Conservation (phyloP, 2,113 vertebrate species). For the Pachyramphus minor region DNA sequence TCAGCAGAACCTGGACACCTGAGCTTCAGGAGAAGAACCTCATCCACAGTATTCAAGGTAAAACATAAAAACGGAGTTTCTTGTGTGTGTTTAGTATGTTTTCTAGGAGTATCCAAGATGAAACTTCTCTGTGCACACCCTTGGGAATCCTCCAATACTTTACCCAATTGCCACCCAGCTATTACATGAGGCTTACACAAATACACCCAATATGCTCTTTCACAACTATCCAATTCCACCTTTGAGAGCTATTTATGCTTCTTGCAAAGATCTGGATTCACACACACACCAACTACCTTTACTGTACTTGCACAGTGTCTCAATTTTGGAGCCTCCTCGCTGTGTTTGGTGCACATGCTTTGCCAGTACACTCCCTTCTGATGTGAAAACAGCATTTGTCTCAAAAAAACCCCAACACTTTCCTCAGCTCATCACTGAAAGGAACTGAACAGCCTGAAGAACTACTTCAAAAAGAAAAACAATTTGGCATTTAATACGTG, state of each 20-base stretch:
- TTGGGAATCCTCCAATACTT: background rate
- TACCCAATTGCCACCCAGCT: background rate
- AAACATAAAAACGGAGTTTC: background rate
- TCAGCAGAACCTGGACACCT: background rate
- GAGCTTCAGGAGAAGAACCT: background rate
- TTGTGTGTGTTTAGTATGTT: accelerated
- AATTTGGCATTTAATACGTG: background rate
- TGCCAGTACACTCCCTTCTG: background rate
- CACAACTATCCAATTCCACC: background rate
- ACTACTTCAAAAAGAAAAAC: background rate
- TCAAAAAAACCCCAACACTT: background rate
- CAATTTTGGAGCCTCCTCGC: background rate
- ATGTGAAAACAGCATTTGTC: background rate
- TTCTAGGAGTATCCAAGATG: background rate
- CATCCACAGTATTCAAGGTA: background rate
- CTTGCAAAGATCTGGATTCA: background rate
- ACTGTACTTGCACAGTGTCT: background rate
- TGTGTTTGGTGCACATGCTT: background rate
- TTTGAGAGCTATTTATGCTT: background rate
- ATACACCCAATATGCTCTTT: background rate
- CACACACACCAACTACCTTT: background rate
- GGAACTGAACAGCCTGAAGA: background rate
- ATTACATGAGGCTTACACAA: background rate
- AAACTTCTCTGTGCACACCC: background rate
- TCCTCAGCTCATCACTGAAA: background rate